A percentile compares a stretch with the other conserved stretches of the same genome.
These are phyloP conservation scores for Atlantisia rogersi DNA, from an alignment of 2,113 vertebrate genomes.

Conservation along the genomic window DNA sequence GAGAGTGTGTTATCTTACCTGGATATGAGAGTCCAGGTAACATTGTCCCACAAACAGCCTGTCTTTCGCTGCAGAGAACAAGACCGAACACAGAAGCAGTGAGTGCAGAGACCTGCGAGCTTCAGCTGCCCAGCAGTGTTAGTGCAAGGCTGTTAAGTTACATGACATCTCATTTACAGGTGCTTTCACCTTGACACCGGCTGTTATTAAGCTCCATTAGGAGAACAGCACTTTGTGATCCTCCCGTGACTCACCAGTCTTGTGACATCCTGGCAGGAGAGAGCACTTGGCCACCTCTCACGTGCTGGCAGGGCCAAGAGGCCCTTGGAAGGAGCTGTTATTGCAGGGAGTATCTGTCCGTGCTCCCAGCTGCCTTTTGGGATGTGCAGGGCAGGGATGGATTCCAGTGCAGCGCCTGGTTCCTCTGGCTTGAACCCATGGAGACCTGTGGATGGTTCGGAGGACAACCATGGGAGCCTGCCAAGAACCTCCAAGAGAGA, in stretches of 20 bases:
- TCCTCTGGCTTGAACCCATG: background rate
- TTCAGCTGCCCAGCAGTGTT: background rate
- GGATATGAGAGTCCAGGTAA: background rate
- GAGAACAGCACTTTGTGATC: background rate
- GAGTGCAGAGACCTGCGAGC: rapidly evolving
- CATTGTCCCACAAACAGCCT: rapidly evolving
- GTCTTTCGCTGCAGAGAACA: background rate
- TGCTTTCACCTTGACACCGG: background rate
- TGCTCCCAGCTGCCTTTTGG: background rate
- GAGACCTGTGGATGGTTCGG: background rate
- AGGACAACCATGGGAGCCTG: background rate
- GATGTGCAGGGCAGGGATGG: background rate
- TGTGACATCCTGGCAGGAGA: conserved; percentile 36
- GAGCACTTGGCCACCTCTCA: background rate
- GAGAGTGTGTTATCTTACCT: background rate
- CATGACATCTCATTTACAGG: background rate
- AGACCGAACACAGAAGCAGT: rapidly evolving
- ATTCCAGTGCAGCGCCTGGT: background rate
- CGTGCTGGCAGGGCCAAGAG: background rate
- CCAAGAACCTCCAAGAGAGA: background rate
- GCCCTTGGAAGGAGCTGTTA: conserved; percentile 21
- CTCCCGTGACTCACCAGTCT: conserved; percentile 19
- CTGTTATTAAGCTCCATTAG: background rate
- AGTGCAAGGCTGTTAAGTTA: background rate
- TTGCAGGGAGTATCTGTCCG: conserved; percentile 21